Conservation (phyloP, 2,113 vertebrate genomes). For the Holacanthus passer region DNA sequence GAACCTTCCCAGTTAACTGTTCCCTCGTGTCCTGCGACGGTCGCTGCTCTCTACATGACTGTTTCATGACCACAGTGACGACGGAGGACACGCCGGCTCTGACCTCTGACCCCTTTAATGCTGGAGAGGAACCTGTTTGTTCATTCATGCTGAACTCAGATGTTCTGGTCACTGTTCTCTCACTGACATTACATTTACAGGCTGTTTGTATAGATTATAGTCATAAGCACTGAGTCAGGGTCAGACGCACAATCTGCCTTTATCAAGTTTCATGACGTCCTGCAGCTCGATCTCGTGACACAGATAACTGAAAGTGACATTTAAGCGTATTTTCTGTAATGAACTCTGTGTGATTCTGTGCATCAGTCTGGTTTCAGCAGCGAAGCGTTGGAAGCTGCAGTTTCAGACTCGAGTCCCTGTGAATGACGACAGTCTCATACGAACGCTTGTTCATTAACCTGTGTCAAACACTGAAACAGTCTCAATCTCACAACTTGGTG, state of each 20-base stretch:
- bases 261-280: background rate
- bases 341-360: background rate
- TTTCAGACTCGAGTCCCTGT: background rate
- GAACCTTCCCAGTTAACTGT: background rate
- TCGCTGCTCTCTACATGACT: constrained; percentile 16
- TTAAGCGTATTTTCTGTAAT: background rate
- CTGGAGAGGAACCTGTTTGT: background rate
- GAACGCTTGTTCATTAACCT: background rate
- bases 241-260: background rate
- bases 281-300: background rate
- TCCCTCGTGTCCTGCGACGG: background rate
- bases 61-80: constrained; percentile 47
- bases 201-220: background rate
- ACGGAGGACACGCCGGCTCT: background rate
- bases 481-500: background rate
- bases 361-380: background rate
- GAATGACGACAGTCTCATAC: background rate
- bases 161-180: background rate
- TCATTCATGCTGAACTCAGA: background rate
- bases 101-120: constrained; percentile 1
- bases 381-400: background rate
- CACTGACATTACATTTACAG: background rate
- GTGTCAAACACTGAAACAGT: background rate
- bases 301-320: background rate
- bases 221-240: background rate